phyloP scores from a whole-genome alignment of 2,888 invertebrate species.

The Chirona hameri region DNA sequence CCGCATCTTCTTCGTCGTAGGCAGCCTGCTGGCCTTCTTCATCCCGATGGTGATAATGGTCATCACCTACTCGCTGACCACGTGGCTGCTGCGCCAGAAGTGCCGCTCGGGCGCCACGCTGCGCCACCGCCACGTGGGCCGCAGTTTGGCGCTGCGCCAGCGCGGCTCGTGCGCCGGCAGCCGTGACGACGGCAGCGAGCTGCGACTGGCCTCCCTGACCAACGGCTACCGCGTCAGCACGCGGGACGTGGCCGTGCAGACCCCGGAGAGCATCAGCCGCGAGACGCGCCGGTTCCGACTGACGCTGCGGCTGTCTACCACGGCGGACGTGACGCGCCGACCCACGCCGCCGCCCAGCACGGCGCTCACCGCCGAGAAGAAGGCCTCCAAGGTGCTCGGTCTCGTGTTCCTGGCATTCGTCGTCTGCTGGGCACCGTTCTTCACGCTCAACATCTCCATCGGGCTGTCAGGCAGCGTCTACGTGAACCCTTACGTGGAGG shows the following conservation, averaged over 20 bases:
- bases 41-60: conserved; percentile 55
- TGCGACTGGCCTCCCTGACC: conserved; percentile 27
- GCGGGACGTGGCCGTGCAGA: conserved; percentile 67
- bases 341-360: conserved; percentile 33
- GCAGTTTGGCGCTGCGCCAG: conserved; percentile 40
- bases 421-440: conserved; percentile 93
- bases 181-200: conserved; percentile 32
- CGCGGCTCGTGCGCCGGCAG: conserved; percentile 33
- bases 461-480: conserved; percentile 78
- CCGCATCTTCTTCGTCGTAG: conserved; percentile 49
- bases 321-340: conserved; percentile 34
- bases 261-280: conserved; percentile 64
- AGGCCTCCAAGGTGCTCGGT: conserved; percentile 88
- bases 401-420: conserved; percentile 93
- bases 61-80: conserved; percentile 52
- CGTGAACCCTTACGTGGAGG: conserved; percentile 66
- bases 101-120: conserved; percentile 14
- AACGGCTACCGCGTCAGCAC: conserved; percentile 46
- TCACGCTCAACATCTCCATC: conserved; percentile 79
- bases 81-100: conserved; percentile 50
- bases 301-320: conserved; percentile 36
- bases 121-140: conserved; percentile 39
- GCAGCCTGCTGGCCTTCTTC: conserved; percentile 55
- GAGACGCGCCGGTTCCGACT: conserved; percentile 60
- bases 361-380: conserved; percentile 83